Evolutionary conservation across 1,140 invertebrate genomes (phyloP), one percentile per base, ranked within the genome.

Genomic region (Macrosteles quadrilineatus): DNA sequence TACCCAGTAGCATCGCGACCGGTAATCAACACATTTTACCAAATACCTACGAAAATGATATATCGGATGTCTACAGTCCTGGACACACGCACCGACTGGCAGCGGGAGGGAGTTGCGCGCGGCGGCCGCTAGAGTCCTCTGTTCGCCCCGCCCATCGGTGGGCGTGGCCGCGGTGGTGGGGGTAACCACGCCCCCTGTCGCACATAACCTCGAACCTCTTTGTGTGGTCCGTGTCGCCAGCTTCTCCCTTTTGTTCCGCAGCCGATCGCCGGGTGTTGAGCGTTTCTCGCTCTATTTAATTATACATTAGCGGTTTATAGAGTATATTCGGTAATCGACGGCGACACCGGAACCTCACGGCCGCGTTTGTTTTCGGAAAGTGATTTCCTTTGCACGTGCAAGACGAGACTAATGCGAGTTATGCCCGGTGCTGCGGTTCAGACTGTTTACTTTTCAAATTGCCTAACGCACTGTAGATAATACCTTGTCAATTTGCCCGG

Each of bases 181-280:
- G 55, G 55, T 14, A 4, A 25, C 27, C 21, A 25, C 55, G 4
- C 32, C 32, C 4, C 32, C 32, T 14, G 14, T 14, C 9, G 17
- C 17, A 17, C 19, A 63, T 30, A 19, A 45, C 63, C n/a, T 66
- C 43, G 45, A 17, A 17, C 25, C 63, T 66, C 32, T 43, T 45
- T 66, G 63, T 66, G 63, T 66, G 63, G 63, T 66, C 63, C 32
- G 36, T 66, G 63, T 66, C 63, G 40, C 63, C 63, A 66, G 63
- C 63, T 66, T 66, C 45, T 66, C 63, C 63, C 63, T 66, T 66
- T 66, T 66, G 63, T 66, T 66, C 63, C 27, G 63, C 45, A 36
- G 63, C 31, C 63, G 21, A 11, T n/a, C n/a, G n/a, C 40, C 63
- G 32, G 32, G 32, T 66, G 63, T 66, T 36, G 31, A 43, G 21